Base-by-base conservation (phyloP, 2,797 vertebrate genomes). In the Gadopsis marmoratus region DNA sequence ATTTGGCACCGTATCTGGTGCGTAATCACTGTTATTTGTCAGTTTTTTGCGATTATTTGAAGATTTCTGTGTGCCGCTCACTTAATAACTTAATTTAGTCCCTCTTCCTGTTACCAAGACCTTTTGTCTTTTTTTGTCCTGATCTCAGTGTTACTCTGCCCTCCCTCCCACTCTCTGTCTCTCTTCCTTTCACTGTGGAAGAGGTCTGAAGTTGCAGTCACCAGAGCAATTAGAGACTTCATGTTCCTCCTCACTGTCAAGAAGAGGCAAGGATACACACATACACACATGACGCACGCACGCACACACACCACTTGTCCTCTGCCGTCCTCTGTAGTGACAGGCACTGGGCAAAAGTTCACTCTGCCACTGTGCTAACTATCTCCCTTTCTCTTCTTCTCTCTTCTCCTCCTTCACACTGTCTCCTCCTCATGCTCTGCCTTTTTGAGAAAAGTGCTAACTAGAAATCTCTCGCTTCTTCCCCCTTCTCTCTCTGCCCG, bases 141-240 rank as follows among this genome's bases (percentile, higher is more conserved):
- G 67, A 72, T 80, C 66, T 79, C 61, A 16, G 64, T 33, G 68
- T 26, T 74, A 13, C 60, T 72, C 51, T 59, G 51, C 67, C 73
- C 33, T 71, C 60, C 77, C 72, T 81, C 88, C 84, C 82, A 77
- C 83, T 82, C 77, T 60, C 81, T 58, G 55, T 84, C 80, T 79
- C 65, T 72, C 81, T 78, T 50, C 68, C 55, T 70, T 53, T 75
- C 85, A 79, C 79, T 54, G 71, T 58, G 69, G 72, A 77, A 89
- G 77, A 91, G 78, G 86, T 88, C 88, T 92, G 85, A 88, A 82
- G 91, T 77, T 87, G 86, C 78, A 88, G 88, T 89, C 87, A 86
- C 89, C 87, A 80, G 83, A 92, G 93, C 91, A 93, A 94, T 94
- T 93, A 93, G 71, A 92, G 89, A 89, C 88, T 91, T 89, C 81